Evolutionary conservation across 1,140 invertebrate genomes (phyloP), one percentile per base, ranked within the genome.

Genomic region (Lethocerus indicus): DNA sequence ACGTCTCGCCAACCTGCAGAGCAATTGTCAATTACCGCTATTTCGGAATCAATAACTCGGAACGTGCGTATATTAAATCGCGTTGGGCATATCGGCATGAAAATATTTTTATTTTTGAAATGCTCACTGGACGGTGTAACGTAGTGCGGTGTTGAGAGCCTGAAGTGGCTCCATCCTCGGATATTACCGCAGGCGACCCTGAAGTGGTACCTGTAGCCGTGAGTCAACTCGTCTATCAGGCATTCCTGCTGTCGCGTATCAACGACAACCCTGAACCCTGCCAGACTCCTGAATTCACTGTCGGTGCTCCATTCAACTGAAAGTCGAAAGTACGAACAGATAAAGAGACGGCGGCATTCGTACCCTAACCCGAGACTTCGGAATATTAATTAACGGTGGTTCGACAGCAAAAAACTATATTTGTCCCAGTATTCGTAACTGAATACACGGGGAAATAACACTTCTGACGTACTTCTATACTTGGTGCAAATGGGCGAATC

Each of bases 121-220:
- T 6, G 77, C 79, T 80, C 66, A 89, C 89, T 89, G 57, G 89
- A 93, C 13, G 90, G 89, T 21, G 88, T 77, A 7, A 91, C 81
- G 57, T 81, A 85, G 24, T 76, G 64, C 1, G 89, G 89, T 20
- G 76, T 79, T 1, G 87, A 80, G 18, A 70, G 71, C 16, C 76
- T 69, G 59, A 72, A 85, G n/a, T 71, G 68, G 36, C 89, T 87
- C 70, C 80, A 95, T 13, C 89, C 91, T 60, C 86, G 87, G n/a
- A 92, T 70, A 63, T 95, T 95, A 40, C 89, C 85, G 47, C 80
- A 80, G 18, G 80, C 72, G 0, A 85, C 86, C 45, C 89, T 71
- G 59, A 95, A 87, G 64, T 82, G 89, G 65, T 94, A 95, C 48
- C 78, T 73, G 24, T 79, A 73, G 5, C 88, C 88, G 52, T 88